A percentile compares a stretch with the other conserved stretches of the same genome.
phyloP scores from a whole-genome alignment of 1,140 invertebrate genomes.

The Anastrepha ludens region DNA sequence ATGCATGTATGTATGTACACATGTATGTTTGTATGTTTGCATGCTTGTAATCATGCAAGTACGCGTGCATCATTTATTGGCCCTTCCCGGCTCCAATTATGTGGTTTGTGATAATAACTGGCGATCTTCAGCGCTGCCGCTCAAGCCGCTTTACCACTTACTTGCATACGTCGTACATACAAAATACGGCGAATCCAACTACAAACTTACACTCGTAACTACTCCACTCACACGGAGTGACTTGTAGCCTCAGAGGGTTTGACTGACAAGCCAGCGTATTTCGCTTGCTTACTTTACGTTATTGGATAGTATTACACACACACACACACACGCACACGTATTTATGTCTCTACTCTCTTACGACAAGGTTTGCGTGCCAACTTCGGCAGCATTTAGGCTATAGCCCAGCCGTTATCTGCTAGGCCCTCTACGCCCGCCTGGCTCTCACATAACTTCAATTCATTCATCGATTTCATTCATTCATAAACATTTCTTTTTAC shows the following conservation, averaged over 20 bases:
- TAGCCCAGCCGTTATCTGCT: background rate
- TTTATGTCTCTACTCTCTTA: too few relatives aligned
- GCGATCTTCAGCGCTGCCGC: constrained; percentile 61
- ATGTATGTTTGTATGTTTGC: constrained; percentile 44
- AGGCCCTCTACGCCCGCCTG: background rate
- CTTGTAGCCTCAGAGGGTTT: background rate
- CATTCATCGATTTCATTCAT: constrained; percentile 73
- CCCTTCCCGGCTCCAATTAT: constrained; percentile 70
- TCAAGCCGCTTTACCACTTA: constrained; percentile 35
- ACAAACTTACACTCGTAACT: background rate
- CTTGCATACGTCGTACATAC: background rate
- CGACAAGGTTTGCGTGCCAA: constrained; percentile 21
- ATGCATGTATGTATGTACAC: background rate
- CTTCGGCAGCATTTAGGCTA: background rate
- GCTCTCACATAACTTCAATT: constrained; percentile 70
- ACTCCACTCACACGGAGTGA: background rate
- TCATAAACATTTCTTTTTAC: constrained; percentile 60
- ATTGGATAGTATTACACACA: background rate
- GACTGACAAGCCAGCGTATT: background rate
- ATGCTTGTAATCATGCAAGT: constrained; percentile 4
- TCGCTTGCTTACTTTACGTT: background rate
- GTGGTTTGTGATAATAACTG: constrained; percentile 73
- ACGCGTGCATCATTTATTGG: constrained; percentile 27
- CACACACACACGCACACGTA: background rate
- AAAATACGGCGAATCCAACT: background rate